Evolutionary conservation across 53 echinoderm and acorn worm genomes (phyloP), one percentile per base, ranked within the genome.

Genomic region (Apostichopus leukothele): DNA sequence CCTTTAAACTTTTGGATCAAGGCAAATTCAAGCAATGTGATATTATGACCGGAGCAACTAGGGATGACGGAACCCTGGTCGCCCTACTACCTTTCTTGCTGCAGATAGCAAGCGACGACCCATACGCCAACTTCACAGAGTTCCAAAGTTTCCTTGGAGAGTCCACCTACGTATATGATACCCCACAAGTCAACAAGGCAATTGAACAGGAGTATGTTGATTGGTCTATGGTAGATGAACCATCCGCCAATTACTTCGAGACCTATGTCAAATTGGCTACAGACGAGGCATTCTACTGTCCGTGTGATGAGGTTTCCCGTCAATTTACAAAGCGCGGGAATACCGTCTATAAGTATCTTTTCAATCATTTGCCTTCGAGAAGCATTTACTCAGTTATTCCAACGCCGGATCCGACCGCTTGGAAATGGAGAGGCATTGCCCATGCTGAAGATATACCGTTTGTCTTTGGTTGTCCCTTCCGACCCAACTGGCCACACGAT

Each of bases 381-480:
- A 88, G 84, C 27, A 66, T 84, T 54, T 91, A 81, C 57, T 87
- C 90, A 9, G 88, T 59, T 2, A 52, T 74, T 27, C 52, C 87
- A 51, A 16, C 73, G n/a, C 12, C 22, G 9, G 57, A 53, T 2
- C 52, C 88, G 51, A 27, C 89, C 21, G 55, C 79, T 12, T 90
- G 90, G 63, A 21, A 74, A 74, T 84, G 88, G 86, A 67, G 88
- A 74, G 79, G 61, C 4, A 91, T 90, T 3, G 84, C 89, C 18
- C 94, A 94, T 83, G 59, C 83, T 7, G 94, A 94, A 22, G 94
- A 94, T 59, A 6, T 94, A 22, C 77, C 86, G 16, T 94, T 91
- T 55, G 91, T 92, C 26, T 92, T 94, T 14, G 94, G 94, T 18
- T 76, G 25, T 14, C 84, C 88, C 50, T 81, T 92, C 23, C 83